Evolutionary conservation across 37 sponge, comb jelly and placozoan genomes (phyloP), one percentile per base, ranked within the genome.

Genomic region (Mnemiopsis leidyi): DNA sequence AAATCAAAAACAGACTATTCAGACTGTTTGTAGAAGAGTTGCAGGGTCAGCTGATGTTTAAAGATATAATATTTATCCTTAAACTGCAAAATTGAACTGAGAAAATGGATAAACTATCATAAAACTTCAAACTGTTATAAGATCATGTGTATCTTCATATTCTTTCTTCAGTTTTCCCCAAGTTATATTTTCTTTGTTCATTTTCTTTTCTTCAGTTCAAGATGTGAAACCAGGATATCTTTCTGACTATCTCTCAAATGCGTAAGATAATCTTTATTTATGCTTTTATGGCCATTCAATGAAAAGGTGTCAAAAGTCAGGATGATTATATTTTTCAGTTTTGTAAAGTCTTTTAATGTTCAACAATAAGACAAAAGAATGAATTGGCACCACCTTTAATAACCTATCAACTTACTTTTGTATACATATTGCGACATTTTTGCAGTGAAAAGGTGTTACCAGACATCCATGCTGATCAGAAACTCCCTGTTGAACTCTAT

Each of bases 161-260:
- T n/a, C n/a, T n/a, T n/a, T n/a, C n/a, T n/a, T n/a, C n/a, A n/a
- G n/a, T n/a, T n/a, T n/a, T n/a, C n/a, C n/a, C n/a, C n/a, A n/a
- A n/a, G n/a, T n/a, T n/a, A n/a, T n/a, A n/a, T n/a, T n/a, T n/a
- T n/a, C n/a, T n/a, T n/a, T n/a, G n/a, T n/a, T n/a, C 61, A 48
- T 48, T 13, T 48, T 48, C 61, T 48, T 48, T 18, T 21, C 33
- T 77, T 31, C 79, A 77, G 79, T 34, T 34, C 79, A 77, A 34
- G 32, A 77, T 77, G 79, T 77, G 79, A 77, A 77, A 34, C 79
- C 79, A 21, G 79, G 79, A 34, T 34, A 77, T 77, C 0, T 77
- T 26, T 31, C 79, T 32, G 79, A 77, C 30, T 77, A 77, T 32
- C 20, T 77, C 1, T 31, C 18, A 34, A 77, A 77, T 77, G 26